Conservation (phyloP, 2,113 vertebrate genomes). For the Pedionomus torquatus region DNA sequence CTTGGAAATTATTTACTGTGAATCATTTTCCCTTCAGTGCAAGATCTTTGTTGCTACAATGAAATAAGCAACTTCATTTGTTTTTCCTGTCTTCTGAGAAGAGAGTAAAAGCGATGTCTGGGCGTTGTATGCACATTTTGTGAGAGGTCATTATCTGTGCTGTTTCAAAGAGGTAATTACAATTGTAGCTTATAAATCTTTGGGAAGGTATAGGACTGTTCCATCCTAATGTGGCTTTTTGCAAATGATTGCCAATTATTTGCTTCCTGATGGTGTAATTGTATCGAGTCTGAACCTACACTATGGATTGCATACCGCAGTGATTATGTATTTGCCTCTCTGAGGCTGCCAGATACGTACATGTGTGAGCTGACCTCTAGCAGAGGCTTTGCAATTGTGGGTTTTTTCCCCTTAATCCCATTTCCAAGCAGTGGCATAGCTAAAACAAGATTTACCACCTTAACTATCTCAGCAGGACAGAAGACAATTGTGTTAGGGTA, state of each 20-base stretch:
- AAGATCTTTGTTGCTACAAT: conserved; percentile 54
- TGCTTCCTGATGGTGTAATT: conserved; percentile 52
- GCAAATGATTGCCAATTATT: conserved; percentile 53
- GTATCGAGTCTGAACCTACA: conserved; percentile 61
- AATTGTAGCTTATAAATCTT: conserved; percentile 72
- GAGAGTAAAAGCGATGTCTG: conserved; percentile 26
- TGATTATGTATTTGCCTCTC: conserved; percentile 70
- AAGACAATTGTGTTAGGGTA: not conserved
- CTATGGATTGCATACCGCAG: conserved; percentile 50
- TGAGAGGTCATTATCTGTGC: conserved; percentile 51
- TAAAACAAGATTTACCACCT: conserved; percentile 9
- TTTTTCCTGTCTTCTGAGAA: conserved; percentile 8
- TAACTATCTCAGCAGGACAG: not conserved
- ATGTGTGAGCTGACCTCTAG: conserved; percentile 65
- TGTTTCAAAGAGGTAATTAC: conserved; percentile 73
- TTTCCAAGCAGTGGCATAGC: not conserved
- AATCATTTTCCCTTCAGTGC: conserved; percentile 49
- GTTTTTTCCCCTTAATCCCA: conserved; percentile 5
- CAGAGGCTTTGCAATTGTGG: conserved; percentile 27
- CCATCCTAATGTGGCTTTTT: conserved; percentile 58
- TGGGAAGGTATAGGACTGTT: conserved; percentile 42
- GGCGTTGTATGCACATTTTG: not conserved
- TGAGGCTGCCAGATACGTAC: conserved; percentile 54
- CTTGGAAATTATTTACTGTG: conserved; percentile 18
- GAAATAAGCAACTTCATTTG: conserved; percentile 37